Evolutionary conservation across 2,113 vertebrate species (phyloP).

Genomic region (Perccottus glenii): DNA sequence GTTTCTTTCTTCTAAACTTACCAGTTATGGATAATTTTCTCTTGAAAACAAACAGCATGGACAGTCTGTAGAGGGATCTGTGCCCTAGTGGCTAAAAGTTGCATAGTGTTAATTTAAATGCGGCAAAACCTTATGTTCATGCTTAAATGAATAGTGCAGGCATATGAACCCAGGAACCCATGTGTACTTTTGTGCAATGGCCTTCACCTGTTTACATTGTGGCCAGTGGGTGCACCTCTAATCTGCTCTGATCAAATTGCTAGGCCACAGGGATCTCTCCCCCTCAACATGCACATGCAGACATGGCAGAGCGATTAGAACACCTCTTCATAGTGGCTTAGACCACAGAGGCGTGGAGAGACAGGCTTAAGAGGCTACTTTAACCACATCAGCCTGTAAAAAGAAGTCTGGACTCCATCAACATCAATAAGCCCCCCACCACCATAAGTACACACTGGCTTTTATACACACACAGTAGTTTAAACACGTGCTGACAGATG

Average conservation of each 20-base stretch:
- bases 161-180: not conserved
- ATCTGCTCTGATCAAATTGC: conserved; percentile 68
- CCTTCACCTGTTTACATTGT: conserved; percentile 47
- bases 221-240: conserved; percentile 41
- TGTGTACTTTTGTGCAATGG: conserved; percentile 13
- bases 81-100: too few species aligned
- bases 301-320: conserved; percentile 67
- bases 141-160: too few species aligned
- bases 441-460: conserved; percentile 28
- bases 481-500: conserved; percentile 49
- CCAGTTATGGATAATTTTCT: too few species aligned
- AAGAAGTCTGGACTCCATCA: conserved; percentile 75
- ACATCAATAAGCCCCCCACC: conserved; percentile 56
- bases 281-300: conserved; percentile 22
- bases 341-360: conserved; percentile 71
- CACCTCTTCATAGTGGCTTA: conserved; percentile 73
- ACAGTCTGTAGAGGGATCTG: too few species aligned
- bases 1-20: too few species aligned
- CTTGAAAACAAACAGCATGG: too few species aligned
- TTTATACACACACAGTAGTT: conserved; percentile 33
- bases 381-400: conserved; percentile 75
- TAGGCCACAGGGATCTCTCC: conserved; percentile 41
- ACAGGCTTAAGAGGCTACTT: conserved; percentile 71
- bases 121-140: too few species aligned
- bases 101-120: too few species aligned